Percentiles rank a stretch among this genome's conserved stretches.
phyloP scores from a whole-genome alignment of 2,113 vertebrate genomes.

The Syngnathus typhle region DNA sequence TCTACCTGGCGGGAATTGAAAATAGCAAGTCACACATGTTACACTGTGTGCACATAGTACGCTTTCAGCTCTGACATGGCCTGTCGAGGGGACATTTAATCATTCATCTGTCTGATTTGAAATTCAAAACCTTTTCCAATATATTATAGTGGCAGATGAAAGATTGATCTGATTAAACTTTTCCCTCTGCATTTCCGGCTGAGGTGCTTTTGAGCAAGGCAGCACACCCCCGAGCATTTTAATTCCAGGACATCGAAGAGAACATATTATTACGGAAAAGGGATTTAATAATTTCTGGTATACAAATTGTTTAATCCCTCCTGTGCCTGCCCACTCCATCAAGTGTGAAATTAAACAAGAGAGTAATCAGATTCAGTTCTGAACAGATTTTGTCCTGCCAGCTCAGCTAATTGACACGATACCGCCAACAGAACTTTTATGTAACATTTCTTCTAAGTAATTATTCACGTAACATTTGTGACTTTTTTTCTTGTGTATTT shows the following conservation, averaged over 20 bases:
- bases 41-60: constrained; percentile 12
- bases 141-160: background rate
- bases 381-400: background rate
- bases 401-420: background rate
- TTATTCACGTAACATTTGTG: no score
- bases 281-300: background rate
- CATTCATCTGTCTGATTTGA: constrained; percentile 14
- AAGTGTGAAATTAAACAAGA: background rate
- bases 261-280: background rate
- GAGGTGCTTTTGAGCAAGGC: background rate
- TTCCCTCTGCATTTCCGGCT: background rate
- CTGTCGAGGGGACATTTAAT: constrained; percentile 12
- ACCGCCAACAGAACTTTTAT: background rate
- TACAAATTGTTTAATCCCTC: background rate
- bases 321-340: background rate
- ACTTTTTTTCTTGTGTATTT: no score
- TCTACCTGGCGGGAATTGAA: constrained; percentile 27
- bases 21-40: constrained; percentile 32
- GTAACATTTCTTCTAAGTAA: no score
- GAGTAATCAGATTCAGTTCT: background rate
- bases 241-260: background rate
- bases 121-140: constrained; percentile 12
- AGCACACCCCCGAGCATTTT: background rate
- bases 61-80: background rate
- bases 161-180: constrained; percentile 2